Evolutionary conservation across 64 coral and sea anemone genomes (phyloP).

Genomic region (Astreopora myriophthalma): DNA sequence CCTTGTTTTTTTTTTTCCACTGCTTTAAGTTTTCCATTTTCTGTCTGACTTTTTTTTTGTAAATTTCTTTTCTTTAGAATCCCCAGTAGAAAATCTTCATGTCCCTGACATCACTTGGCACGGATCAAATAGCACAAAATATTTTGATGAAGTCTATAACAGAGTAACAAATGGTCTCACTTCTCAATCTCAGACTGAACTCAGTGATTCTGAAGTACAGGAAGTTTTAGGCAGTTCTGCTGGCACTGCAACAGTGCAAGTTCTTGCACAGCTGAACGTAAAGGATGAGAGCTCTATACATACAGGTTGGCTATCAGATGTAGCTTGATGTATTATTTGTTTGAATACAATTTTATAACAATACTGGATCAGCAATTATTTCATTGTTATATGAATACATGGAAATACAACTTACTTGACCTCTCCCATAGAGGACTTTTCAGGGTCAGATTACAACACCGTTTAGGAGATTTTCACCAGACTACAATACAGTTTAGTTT

Average conservation of each 20-base stretch:
- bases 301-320: background rate
- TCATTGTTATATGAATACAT: too few species aligned
- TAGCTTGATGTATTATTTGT: too few species aligned
- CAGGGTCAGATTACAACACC: too few species aligned
- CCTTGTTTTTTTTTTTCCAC: background rate
- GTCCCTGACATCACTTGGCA: background rate
- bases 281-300: background rate
- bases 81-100: background rate
- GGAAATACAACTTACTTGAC: too few species aligned
- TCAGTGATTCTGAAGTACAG: conserved; percentile 7
- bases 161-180: background rate
- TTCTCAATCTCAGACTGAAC: background rate
- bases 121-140: background rate
- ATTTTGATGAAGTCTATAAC: background rate
- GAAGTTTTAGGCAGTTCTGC: background rate
- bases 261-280: conserved; percentile 17
- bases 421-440: too few species aligned
- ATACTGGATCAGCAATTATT: too few species aligned
- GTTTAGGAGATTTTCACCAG: too few species aligned
- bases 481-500: too few species aligned
- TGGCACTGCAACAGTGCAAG: background rate
- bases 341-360: too few species aligned
- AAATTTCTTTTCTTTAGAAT: background rate
- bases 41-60: background rate
- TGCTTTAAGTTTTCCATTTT: too few species aligned